Conservation (phyloP, 1,140 invertebrate species). For the Stegodyphus mimosarum region DNA sequence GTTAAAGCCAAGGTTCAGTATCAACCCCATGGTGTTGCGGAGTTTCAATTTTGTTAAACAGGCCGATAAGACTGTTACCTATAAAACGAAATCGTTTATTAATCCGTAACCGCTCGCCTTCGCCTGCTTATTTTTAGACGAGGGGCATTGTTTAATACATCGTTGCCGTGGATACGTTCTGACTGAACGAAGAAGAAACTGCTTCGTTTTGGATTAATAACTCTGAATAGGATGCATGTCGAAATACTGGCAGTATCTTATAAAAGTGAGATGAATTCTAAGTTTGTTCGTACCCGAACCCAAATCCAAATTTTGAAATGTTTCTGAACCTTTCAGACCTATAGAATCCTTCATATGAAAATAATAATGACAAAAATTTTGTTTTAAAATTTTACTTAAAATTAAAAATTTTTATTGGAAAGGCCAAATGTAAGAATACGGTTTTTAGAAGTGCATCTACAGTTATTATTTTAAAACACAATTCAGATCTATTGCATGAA, state of each 20-base stretch:
- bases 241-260: not conserved
- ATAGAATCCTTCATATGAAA: no score
- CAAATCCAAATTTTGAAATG: no score
- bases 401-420: no score
- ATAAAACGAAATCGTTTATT: slow-evolving; percentile 41
- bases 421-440: no score
- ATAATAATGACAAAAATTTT: no score
- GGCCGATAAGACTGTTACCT: slow-evolving; percentile 39
- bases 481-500: no score
- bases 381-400: no score
- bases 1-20: slow-evolving; percentile 23
- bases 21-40: slow-evolving; percentile 24
- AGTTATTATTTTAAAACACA: no score
- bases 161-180: slow-evolving; percentile 34
- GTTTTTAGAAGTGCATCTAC: no score
- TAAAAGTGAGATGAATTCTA: no score
- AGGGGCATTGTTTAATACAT: slow-evolving; percentile 38
- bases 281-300: no score
- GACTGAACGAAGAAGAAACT: slow-evolving; percentile 46
- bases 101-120: not conserved
- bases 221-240: slow-evolving; percentile 28
- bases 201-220: slow-evolving; percentile 30
- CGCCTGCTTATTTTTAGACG: slow-evolving; percentile 36
- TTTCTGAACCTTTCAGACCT: no score
- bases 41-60: slow-evolving; percentile 47